Conservation (phyloP, 2,113 vertebrate genomes). For the Poeciliopsis prolifica region DNA sequence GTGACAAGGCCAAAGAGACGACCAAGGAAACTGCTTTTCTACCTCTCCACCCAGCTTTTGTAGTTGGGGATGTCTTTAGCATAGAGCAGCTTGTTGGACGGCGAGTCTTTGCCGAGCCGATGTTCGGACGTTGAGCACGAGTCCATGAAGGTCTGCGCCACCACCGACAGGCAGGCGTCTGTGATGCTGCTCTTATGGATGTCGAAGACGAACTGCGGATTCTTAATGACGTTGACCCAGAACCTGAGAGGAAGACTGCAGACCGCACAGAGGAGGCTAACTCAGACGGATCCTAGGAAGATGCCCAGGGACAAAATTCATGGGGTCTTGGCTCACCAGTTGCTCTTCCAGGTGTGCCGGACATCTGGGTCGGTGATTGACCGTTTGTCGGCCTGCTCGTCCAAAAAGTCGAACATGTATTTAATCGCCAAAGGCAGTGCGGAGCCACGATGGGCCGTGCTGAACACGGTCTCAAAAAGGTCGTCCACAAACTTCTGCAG, state of each 20-base stretch:
- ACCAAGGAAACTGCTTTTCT: not conserved
- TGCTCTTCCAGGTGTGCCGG: conserved; percentile 94
- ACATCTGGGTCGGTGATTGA: conserved; percentile 91
- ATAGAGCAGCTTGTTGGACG: conserved; percentile 92
- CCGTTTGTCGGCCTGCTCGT: conserved; percentile 88
- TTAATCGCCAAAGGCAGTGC: conserved; percentile 91
- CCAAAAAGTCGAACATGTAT: conserved; percentile 94
- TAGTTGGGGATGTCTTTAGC: conserved; percentile 95
- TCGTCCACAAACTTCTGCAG: conserved; percentile 95
- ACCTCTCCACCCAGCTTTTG: conserved; percentile 94
- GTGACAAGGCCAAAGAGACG: not conserved
- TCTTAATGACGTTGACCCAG: conserved; percentile 95
- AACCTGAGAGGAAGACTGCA: conserved; percentile 89
- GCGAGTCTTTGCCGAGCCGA: conserved; percentile 90
- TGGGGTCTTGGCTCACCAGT: conserved; percentile 81
- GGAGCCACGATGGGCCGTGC: conserved; percentile 88
- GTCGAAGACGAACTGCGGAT: conserved; percentile 93
- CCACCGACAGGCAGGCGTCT: conserved; percentile 89
- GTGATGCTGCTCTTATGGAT: conserved; percentile 95
- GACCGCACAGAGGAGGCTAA: not conserved
- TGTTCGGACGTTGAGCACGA: conserved; percentile 92
- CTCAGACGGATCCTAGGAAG: not conserved
- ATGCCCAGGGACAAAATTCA: not conserved
- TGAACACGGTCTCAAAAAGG: conserved; percentile 92
- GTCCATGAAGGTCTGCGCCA: conserved; percentile 95